Evolutionary conservation across 2,797 vertebrate genomes (phyloP).

Genomic region (Acropternis orthonyx): DNA sequence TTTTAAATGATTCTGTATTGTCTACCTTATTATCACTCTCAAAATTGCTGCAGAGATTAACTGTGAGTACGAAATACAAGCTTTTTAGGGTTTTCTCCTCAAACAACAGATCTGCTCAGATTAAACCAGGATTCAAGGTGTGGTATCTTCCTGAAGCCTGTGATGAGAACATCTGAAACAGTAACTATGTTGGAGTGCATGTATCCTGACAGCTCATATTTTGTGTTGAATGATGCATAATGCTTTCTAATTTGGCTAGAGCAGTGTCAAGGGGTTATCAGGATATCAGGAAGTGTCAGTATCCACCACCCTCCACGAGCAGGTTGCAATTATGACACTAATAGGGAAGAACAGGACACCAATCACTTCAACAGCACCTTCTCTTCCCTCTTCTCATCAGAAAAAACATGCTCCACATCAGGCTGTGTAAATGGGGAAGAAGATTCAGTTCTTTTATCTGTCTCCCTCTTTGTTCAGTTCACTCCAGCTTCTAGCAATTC

Average conservation of each 20-base stretch:
- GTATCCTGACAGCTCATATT: neutral
- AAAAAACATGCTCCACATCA: neutral
- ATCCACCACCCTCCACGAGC: neutral
- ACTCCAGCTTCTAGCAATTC: neutral
- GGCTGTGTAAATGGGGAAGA: neutral
- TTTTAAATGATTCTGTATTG: neutral
- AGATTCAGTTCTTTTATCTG: neutral
- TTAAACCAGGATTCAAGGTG: neutral
- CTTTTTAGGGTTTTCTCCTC: neutral
- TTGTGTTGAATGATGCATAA: neutral
- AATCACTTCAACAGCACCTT: neutral
- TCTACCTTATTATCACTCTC: neutral
- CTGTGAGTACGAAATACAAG: neutral
- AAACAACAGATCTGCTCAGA: neutral
- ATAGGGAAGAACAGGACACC: neutral
- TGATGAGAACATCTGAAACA: neutral
- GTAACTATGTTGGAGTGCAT: accelerated
- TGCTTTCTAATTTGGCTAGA: neutral
- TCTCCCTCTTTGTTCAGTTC: neutral
- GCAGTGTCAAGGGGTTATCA: neutral
- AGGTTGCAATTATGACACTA: neutral
- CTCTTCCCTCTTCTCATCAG: neutral
- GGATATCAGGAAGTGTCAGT: neutral
- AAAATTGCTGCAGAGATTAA: neutral
- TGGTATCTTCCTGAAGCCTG: neutral